Evolutionary conservation across 2,797 vertebrate species (phyloP).

Genomic region (Ptychobarbus kaznakovi): DNA sequence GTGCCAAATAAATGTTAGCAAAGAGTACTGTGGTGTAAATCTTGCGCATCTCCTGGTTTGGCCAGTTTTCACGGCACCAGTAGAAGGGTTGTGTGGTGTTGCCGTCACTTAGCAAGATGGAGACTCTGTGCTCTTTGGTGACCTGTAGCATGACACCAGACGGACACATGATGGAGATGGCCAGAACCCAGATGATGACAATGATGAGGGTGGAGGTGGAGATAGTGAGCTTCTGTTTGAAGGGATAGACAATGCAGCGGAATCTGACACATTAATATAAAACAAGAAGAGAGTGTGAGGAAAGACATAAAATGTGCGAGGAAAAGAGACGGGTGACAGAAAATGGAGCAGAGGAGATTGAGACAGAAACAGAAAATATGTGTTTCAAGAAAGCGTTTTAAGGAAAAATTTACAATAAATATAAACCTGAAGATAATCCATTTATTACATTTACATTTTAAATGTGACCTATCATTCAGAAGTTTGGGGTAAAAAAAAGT

Average conservation of each 20-base stretch:
- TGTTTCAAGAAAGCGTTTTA: not conserved
- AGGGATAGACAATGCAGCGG: constrained; percentile 88
- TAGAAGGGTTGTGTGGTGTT: constrained; percentile 80
- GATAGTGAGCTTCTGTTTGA: constrained; percentile 88
- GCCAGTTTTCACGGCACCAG: constrained; percentile 93
- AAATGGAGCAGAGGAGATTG: constrained; percentile 6
- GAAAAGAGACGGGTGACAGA: not conserved
- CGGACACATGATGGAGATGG: constrained; percentile 88
- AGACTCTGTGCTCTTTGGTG: constrained; percentile 82
- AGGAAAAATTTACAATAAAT: not conserved
- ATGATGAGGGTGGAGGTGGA: constrained; percentile 80
- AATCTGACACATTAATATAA: constrained; percentile 78
- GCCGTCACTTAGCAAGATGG: constrained; percentile 72
- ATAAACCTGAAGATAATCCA: not conserved
- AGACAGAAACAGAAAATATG: not conserved
- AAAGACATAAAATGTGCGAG: not conserved
- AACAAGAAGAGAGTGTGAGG: constrained; percentile 2
- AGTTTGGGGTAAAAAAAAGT: not conserved
- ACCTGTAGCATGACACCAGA: constrained; percentile 90
- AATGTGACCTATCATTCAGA: not conserved
- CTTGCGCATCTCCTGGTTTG: constrained; percentile 86
- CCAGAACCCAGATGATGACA: constrained; percentile 86
- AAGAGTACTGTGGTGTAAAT: constrained; percentile 92
- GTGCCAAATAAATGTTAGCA: constrained; percentile 89
- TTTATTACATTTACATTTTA: not conserved